Base-by-base conservation (phyloP, 2,888 invertebrate species). In the Drosophila yooni region DNA sequence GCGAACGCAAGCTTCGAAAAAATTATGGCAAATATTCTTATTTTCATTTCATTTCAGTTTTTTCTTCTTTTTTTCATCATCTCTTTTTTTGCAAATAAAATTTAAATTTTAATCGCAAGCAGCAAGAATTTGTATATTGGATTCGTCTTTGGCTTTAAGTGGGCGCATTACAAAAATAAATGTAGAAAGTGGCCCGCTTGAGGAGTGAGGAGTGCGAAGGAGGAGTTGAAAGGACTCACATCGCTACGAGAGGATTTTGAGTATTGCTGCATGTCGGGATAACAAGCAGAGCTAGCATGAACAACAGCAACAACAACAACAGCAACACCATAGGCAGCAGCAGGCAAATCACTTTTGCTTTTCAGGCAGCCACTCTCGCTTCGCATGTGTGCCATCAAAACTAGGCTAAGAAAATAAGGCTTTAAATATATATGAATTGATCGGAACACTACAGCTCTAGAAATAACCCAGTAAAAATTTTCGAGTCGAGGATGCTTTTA, bases 21-120 rank as follows among this genome's bases (percentile, higher is more conserved):
- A 88, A 88, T 83, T 80, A 83, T 83, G 83, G 78, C 74, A 88
- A 88, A 85, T 74, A 79, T 80, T 80, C 76, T 57, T 67, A 51
- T 66, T 51, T 60, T 59, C 54, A 69, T 76, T 71, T 76, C 34
- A 31, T 61, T 61, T 54, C 38, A 15, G 15, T 46, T 48, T 56
- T 73, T 46, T 25, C 11, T 21, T 43, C 31, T 40, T 51, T 33
- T 33, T 25, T 27, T 58, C 13, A 46, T 46, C 34, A 25, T 46
- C 50, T 57, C 43, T 25, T 52, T 67, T 58, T 48, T 46, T 38
- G 72, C 63, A 66, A 73, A 76, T 73, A 64, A 83, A 83, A 87
- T 89, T 85, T 87, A 84, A 86, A 83, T 84, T 86, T 84, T 84
- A 89, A 84, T 87, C 79, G 84, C 74, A 69, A 52, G 72, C 57